A percentile compares a stretch with the other conserved stretches of the same genome.
phyloP scores from a whole-genome alignment of 2,888 invertebrate genomes.

The Augiades crinisus region DNA sequence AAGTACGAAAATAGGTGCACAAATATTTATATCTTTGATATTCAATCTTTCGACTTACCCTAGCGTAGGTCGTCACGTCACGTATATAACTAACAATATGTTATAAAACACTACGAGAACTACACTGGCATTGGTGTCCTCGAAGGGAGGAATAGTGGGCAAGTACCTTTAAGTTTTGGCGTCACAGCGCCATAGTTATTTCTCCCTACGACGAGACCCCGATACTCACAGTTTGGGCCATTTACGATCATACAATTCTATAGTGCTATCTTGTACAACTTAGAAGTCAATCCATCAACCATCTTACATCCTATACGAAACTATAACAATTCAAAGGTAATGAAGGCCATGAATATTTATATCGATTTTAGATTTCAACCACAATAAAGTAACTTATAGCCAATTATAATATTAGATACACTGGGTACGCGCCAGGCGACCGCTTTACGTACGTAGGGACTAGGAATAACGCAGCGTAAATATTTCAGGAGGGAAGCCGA shows the following conservation, averaged over 20 bases:
- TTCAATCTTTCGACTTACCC: conserved; percentile 33
- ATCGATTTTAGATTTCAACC: conserved; percentile 5
- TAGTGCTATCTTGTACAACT: conserved; percentile 5
- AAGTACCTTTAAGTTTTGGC: no score
- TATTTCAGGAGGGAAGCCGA: conserved; percentile 32
- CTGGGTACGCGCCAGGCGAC: conserved; percentile 12
- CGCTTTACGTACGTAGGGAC: conserved; percentile 33
- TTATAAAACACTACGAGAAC: conserved; percentile 13
- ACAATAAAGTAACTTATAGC: background rate
- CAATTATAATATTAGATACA: conserved; percentile 12
- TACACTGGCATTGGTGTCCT: conserved; percentile 9
- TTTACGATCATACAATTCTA: no score
- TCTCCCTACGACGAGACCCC: no score
- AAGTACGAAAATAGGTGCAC: conserved; percentile 50
- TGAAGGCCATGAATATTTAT: conserved; percentile 32
- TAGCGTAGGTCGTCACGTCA: conserved; percentile 11
- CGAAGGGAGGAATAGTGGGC: conserved; percentile 10
- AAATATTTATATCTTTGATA: conserved; percentile 38
- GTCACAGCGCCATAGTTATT: no score
- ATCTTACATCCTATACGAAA: conserved; percentile 28
- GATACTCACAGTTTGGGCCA: no score
- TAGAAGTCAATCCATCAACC: conserved; percentile 23
- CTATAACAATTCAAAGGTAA: conserved; percentile 41
- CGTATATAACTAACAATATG: conserved; percentile 19
- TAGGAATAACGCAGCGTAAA: conserved; percentile 16